These are phyloP conservation scores for Esox niger DNA, from an alignment of 2,113 vertebrate species.

Conservation along the genomic window DNA sequence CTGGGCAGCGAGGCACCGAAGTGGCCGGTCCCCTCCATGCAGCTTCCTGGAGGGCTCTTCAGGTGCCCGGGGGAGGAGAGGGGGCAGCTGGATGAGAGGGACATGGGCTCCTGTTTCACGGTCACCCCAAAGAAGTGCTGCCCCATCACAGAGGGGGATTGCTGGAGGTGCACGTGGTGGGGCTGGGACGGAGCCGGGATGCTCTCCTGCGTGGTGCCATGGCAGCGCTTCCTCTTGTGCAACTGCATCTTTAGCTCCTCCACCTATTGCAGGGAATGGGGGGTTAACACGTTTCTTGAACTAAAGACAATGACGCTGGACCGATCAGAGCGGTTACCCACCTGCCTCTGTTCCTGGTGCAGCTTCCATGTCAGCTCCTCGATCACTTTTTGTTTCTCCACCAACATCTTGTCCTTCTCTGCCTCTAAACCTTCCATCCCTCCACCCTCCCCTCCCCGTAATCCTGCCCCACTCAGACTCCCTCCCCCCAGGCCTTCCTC, in stretches of 20 bases:
- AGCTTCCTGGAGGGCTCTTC: constrained; percentile 56
- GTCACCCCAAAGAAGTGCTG: constrained; percentile 80
- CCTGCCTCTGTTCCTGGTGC: constrained; percentile 94
- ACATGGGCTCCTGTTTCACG: constrained; percentile 86
- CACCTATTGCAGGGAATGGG: constrained; percentile 71
- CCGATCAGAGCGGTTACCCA: constrained; percentile 52
- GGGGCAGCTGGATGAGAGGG: constrained; percentile 82
- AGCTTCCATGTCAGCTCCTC: constrained; percentile 97
- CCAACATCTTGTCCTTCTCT: constrained; percentile 97
- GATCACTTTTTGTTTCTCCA: constrained; percentile 98
- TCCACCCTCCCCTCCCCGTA: constrained; percentile 66
- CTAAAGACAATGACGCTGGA: neutral
- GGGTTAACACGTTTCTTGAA: neutral
- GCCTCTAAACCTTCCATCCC: constrained; percentile 83
- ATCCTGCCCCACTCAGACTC: constrained; percentile 68
- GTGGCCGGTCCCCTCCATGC: constrained; percentile 72
- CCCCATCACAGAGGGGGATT: constrained; percentile 57
- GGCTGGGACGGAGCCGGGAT: constrained; percentile 43
- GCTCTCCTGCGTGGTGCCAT: constrained; percentile 63
- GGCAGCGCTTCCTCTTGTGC: constrained; percentile 84
- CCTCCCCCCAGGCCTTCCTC: constrained; percentile 79
- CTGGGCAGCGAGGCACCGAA: constrained; percentile 66
- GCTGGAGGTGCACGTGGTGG: constrained; percentile 58
- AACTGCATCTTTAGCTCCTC: constrained; percentile 93
- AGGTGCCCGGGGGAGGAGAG: constrained; percentile 79